phyloP scores from a whole-genome alignment of 1,140 invertebrate species.

The Battus philenor region DNA sequence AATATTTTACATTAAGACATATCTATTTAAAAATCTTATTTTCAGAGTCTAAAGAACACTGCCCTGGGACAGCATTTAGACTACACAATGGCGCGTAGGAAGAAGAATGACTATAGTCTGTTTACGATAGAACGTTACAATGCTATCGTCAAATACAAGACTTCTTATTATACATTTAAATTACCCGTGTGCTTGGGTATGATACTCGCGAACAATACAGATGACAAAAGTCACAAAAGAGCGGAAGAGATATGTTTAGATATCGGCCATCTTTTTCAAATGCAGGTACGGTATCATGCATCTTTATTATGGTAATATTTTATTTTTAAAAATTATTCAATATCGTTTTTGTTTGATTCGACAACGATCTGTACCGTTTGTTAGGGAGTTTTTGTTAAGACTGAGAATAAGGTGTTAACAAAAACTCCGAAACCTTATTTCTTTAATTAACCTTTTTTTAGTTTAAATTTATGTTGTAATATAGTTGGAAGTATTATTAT shows the following conservation, averaged over 20 bases:
- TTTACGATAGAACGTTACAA: slow-evolving; percentile 89
- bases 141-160: slow-evolving; percentile 93
- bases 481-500: no score
- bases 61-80: slow-evolving; percentile 84
- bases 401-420: no score
- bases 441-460: no score
- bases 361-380: no score
- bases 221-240: slow-evolving; percentile 81
- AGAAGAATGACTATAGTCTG: slow-evolving; percentile 77
- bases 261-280: slow-evolving; percentile 94
- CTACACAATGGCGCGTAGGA: slow-evolving; percentile 75
- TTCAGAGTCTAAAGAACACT: slow-evolving; percentile 80
- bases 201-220: slow-evolving; percentile 83
- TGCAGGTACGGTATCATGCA: slow-evolving; percentile 79
- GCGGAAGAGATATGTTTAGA: slow-evolving; percentile 86
- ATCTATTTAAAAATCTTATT: no score
- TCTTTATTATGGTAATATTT: background rate
- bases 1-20: no score
- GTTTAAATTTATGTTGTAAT: no score
- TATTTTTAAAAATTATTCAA: no score
- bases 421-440: no score
- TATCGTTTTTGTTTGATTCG: no score
- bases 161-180: slow-evolving; percentile 92
- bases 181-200: slow-evolving; percentile 89
- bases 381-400: no score